A percentile compares a stretch with the other conserved stretches of the same genome.
phyloP scores from a whole-genome alignment of 2,888 invertebrate species.

The Operophtera brumata region DNA sequence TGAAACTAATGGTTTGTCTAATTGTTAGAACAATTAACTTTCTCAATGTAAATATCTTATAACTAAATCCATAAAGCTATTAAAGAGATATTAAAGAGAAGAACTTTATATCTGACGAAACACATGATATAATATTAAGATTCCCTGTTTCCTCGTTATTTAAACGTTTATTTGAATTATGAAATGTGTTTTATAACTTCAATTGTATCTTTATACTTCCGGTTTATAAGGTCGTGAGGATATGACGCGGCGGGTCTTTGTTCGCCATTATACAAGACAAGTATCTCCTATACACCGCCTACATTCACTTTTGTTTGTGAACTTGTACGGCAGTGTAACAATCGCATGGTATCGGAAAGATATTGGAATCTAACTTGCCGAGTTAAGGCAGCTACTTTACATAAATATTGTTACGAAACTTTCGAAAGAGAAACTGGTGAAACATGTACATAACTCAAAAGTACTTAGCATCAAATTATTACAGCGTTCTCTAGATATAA shows the following conservation, averaged over 20 bases:
- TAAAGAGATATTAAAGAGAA: too few relatives aligned
- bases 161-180: constrained; percentile 4
- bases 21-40: constrained; percentile 18
- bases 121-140: constrained; percentile 1
- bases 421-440: constrained; percentile 59
- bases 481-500: constrained; percentile 5
- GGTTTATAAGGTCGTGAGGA: constrained; percentile 46
- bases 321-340: constrained; percentile 29
- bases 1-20: constrained; percentile 5
- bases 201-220: constrained; percentile 17
- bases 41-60: constrained; percentile 8
- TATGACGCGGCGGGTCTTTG: constrained; percentile 51
- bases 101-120: constrained; percentile 10
- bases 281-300: constrained; percentile 55
- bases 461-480: constrained; percentile 4
- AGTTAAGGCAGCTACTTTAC: constrained; percentile 34
- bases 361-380: constrained; percentile 19
- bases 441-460: constrained; percentile 19
- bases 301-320: constrained; percentile 74
- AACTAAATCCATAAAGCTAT: constrained; percentile 5
- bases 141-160: constrained; percentile 5
- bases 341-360: constrained; percentile 32
- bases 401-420: constrained; percentile 54
- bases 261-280: constrained; percentile 48
- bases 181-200: constrained; percentile 4